Evolutionary conservation across 1,140 invertebrate species (phyloP), one percentile per base, ranked within the genome.

Genomic region (Palaemon carinicauda): DNA sequence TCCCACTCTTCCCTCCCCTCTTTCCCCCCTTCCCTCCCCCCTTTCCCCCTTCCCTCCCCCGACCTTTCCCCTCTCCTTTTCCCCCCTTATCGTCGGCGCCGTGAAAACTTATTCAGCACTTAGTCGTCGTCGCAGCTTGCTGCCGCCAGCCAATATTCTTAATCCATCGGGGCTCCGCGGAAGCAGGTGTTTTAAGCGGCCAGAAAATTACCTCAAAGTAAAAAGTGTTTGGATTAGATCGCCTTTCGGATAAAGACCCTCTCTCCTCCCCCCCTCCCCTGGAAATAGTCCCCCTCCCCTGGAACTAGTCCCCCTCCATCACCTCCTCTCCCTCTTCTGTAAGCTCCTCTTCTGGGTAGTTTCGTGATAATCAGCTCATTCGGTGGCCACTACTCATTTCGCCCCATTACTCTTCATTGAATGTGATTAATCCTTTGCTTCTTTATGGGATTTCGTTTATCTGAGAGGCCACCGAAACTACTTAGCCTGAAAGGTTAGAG

Each of bases 211-310:
- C 82, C 82, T 77, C 27, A 56, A 50, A 53, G 19, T 84, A 84
- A 77, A 84, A 84, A 84, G 82, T 84, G 82, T 84, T 84, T 84
- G 82, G 82, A 84, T 84, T 84, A 84, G 82, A 84, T 84, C 53
- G 52, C 41, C 41, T 50, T 56, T 12, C 65, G 82, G 82, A 84
- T 84, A 84, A 84, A 19, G 53, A 19, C 80, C n/a, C n/a, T n/a
- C n/a, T n/a, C n/a, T 5, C 56, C 24, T 7, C 79, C 27, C 33
- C 14, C 31, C 65, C 81, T 12, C 17, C 21, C 71, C 29, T 3
- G 7, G 2, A 21, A 31, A 27, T 27, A 27, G 31, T 33, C 12
- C 29, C 17, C 71, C 71, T 12, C 10, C 71, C 15, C 71, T 29
- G n/a, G n/a, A n/a, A n/a, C n/a, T n/a, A n/a, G n/a, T 31, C 29